Evolutionary conservation across 2,888 invertebrate species (phyloP).

Genomic region (Noctua comes): DNA sequence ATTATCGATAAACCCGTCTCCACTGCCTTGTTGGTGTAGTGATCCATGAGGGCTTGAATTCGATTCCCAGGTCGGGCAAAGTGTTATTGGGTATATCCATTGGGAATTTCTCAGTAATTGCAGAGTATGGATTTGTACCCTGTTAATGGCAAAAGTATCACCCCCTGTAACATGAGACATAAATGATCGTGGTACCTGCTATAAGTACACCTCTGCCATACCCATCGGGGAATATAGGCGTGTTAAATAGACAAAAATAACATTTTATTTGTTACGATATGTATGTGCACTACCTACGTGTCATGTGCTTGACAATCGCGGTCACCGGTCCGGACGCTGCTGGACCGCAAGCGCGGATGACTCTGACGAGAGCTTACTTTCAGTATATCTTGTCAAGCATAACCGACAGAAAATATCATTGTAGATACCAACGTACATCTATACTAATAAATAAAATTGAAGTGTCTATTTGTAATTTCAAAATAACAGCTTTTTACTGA

Average conservation of each 20-base stretch:
- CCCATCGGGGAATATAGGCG: not conserved
- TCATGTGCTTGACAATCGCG: slow-evolving; percentile 8
- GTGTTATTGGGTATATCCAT: no score
- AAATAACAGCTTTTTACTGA: no score
- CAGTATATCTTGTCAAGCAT: not conserved
- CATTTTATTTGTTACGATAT: not conserved
- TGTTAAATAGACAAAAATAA: slow-evolving; percentile 2
- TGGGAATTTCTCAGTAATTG: not conserved
- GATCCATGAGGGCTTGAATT: not conserved
- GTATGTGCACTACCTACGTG: not conserved
- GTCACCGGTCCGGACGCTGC: not conserved
- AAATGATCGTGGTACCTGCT: not conserved
- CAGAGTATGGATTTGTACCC: not conserved
- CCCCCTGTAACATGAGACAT: not conserved
- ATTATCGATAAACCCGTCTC: not conserved
- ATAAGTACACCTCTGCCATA: not conserved
- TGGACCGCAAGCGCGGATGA: not conserved
- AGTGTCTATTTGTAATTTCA: no score
- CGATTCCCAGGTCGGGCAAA: not conserved
- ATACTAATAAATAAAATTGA: no score
- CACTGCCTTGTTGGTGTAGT: not conserved
- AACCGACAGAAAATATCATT: not conserved
- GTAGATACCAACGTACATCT: no score
- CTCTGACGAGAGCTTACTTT: not conserved
- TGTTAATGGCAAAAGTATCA: not conserved